These are phyloP conservation scores for Brachionus asplanchnoidis DNA, from an alignment of 1,140 invertebrate genomes.

Conservation along the genomic window DNA sequence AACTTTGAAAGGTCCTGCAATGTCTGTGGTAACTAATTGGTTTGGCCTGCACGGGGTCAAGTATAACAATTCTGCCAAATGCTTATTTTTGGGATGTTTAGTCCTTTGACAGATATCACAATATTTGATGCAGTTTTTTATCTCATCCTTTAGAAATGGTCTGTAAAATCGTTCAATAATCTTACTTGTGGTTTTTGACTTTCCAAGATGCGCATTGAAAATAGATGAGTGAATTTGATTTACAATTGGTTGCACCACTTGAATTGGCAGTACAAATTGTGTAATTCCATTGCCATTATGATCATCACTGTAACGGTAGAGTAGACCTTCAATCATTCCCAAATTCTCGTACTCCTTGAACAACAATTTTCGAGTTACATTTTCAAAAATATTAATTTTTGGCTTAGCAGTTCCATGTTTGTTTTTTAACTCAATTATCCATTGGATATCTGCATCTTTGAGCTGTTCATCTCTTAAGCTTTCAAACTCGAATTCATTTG, in stretches of 20 bases:
- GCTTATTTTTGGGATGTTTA: too few species aligned
- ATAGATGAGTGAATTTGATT: neutral
- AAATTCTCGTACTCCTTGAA: neutral
- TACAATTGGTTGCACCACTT: neutral
- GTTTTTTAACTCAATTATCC: neutral
- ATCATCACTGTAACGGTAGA: neutral
- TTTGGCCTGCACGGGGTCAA: too few species aligned
- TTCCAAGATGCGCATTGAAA: neutral
- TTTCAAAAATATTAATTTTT: neutral
- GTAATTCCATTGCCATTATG: neutral
- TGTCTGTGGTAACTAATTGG: too few species aligned
- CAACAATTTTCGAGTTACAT: neutral
- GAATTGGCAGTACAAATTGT: neutral
- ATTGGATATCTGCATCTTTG: too few species aligned
- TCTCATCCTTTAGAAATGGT: too few species aligned
- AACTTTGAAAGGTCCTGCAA: neutral
- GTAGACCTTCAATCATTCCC: neutral
- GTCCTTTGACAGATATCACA: too few species aligned
- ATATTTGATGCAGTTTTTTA: too few species aligned
- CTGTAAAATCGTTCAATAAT: too few species aligned
- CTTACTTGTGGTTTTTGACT: too few species aligned
- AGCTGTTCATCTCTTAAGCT: neutral
- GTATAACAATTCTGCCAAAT: too few species aligned
- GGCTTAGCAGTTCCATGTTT: neutral
- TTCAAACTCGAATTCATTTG: too few species aligned